Evolutionary conservation across 1,140 invertebrate species (phyloP), one percentile per base, ranked within the genome.

Genomic region (Pseudomyrmex dendroicus): DNA sequence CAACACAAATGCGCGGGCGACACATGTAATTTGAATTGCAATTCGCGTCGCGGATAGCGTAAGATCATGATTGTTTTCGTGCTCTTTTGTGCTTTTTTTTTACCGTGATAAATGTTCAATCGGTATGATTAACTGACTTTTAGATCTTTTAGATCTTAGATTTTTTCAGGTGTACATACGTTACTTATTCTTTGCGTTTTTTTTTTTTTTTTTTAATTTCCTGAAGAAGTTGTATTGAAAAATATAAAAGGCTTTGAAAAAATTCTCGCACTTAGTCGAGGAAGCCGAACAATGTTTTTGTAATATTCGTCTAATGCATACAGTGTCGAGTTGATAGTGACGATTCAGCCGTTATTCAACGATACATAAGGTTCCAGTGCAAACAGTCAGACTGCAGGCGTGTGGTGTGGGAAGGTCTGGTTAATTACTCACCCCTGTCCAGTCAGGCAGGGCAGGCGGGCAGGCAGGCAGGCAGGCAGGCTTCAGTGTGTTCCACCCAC

Each of bases 361-460:
- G 85, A 84, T 89, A 90, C 88, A 90, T 90, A 90, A 90, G 90
- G 89, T 90, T 90, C 83, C 86, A 89, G 84, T 88, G 89, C 89
- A 89, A 89, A 91, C 89, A 89, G 88, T 83, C 85, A 88, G 87
- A 80, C 83, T 78, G 66, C 63, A 70, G 73, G 82, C 67, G 78
- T 62, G 83, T 66, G 82, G 88, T 72, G 85, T 86, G 84, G 86
- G 87, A 83, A 85, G 86, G 89, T 86, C 87, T 89, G 90, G 91
- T 92, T 92, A 92, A 92, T 92, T 92, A 92, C 90, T 92, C 91
- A 91, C 90, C 87, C 90, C 90, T 84, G 87, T 88, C 89, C 84
- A 89, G 83, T 73, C 59, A 84, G 84, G 73, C 88, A 84, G 72
- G 85, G 74, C 83, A 86, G 86, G 88, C 89, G 86, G 83, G 68